Evolutionary conservation across 2,888 invertebrate species (phyloP), one percentile per base, ranked within the genome.

Genomic region (Tuta absoluta): DNA sequence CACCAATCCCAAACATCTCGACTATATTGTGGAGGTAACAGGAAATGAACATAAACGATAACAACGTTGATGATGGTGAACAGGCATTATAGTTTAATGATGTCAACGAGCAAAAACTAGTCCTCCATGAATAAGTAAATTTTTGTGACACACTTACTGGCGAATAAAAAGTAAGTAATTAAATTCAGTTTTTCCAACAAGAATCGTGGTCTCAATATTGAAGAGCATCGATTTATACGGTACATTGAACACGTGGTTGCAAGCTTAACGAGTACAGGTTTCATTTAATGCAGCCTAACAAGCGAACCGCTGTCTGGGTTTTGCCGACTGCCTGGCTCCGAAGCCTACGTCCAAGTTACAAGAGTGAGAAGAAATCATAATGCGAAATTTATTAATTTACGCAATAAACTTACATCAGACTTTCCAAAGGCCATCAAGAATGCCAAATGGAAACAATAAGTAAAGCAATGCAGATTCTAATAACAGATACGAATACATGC

Each of bases 211-310:
- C 75, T 68, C 81, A 81, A 84, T 79, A 80, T 75, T 76, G 78
- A 82, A 75, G 69, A 74, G 72, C 70, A 75, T 75, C 76, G 76
- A 79, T 82, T 72, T 78, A 82, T 79, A 80, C 80, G 53, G 53
- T 24, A 53, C 24, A 53, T 53, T 53, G 23, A 28, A 19, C 53
- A 53, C 28, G 53, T 53, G 28, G 53, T 53, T 24, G 56, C 87
- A 85, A 85, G 81, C 71, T 82, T 82, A 87, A 89, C 87, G 81
- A 80, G 75, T 81, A 78, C 78, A 80, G 76, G 80, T 82, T 84
- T 82, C 79, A 76, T 79, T 79, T 72, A 78, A 79, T 74, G 74
- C 67, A 68, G 69, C 74, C 71, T 82, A 82, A 82, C 80, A 82
- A 83, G 81, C 79, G 78, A 70, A 71, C 76, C 79, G 80, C 81